Percentiles rank a stretch among this genome's conserved stretches.
Conservation (phyloP, 2,113 vertebrate species). For the Propithecus coquereli region DNA sequence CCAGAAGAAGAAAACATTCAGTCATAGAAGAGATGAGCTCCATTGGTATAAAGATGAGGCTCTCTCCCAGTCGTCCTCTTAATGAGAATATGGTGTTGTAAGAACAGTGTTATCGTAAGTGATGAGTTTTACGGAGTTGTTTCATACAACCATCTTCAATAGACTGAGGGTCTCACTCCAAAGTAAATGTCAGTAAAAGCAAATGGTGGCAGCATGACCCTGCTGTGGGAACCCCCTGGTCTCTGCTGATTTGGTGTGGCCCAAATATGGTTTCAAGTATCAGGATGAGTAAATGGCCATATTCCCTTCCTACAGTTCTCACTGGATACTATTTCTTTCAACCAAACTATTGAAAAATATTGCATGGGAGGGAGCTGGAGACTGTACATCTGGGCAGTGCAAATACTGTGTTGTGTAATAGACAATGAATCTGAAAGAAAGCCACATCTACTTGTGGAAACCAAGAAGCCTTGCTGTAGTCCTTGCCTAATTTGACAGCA, state of each 20-base stretch:
- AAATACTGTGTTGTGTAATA: not conserved
- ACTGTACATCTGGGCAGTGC: not conserved
- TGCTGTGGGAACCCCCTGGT: not conserved
- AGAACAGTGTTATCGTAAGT: not conserved
- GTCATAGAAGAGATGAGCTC: not conserved
- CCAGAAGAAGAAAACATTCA: not conserved
- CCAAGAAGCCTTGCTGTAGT: not conserved
- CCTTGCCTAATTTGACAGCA: not conserved
- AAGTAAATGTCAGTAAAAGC: not conserved
- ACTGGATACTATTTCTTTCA: not conserved
- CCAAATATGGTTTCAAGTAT: not conserved
- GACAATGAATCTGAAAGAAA: not conserved
- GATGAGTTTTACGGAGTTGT: not conserved
- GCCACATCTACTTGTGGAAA: not conserved
- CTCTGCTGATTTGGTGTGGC: not conserved
- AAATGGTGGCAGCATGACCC: rapidly evolving
- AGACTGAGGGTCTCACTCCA: not conserved
- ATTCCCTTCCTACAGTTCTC: not conserved
- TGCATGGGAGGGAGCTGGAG: not conserved
- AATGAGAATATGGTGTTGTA: not conserved
- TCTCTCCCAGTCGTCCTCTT: not conserved
- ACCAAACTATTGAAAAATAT: not conserved
- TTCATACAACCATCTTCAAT: not conserved
- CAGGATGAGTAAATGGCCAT: not conserved
- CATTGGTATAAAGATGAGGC: not conserved